Evolutionary conservation across 2,113 vertebrate species (phyloP), one percentile per base, ranked within the genome.

Genomic region (Misgurnus mizolepis): DNA sequence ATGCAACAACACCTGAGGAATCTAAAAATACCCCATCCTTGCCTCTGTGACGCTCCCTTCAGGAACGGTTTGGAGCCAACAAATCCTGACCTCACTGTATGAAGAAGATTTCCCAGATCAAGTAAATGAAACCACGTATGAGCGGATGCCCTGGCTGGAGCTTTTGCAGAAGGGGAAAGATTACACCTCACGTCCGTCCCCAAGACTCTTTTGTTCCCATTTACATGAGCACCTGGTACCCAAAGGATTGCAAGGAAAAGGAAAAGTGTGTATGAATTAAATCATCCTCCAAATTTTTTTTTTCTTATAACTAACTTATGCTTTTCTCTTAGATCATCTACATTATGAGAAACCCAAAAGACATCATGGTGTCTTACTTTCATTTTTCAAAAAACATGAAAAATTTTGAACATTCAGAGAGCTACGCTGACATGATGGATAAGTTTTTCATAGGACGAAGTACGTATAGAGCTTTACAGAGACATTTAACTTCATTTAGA

Each of bases 301-400:
- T n/a, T n/a, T n/a, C 27, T 34, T 34, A 34, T 34, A 34, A 34
- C 2, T 22, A 2, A 82, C 14, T 73, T 77, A 47, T 10, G 27
- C 27, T 40, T 56, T 62, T 56, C 82, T 12, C 11, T 4, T 12
- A 93, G 92, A 3, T 93, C 40, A 89, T 93, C 78, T 92, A 92
- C 68, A 62, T 93, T 12, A 43, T 43, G 77, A 91, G 92, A 82
- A 93, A 93, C 65, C 93, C 90, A 18, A 94, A 93, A 79, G 91
- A 94, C 70, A 53, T 88, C 47, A 18, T 89, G 82, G 88, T 88
- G 67, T 93, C 92, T 9, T 89, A 85, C 40, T 91, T 89, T 39
- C 86, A 92, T 86, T 94, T 91, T 82, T 74, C 77, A 41, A 86
- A 83, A 5, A 68, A 76, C 50, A 77, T 86, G 73, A 73, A 74